Percentiles rank a stretch among this genome's conserved stretches.
phyloP scores from a whole-genome alignment of 1,140 invertebrate species.

The Amyelois transitella region DNA sequence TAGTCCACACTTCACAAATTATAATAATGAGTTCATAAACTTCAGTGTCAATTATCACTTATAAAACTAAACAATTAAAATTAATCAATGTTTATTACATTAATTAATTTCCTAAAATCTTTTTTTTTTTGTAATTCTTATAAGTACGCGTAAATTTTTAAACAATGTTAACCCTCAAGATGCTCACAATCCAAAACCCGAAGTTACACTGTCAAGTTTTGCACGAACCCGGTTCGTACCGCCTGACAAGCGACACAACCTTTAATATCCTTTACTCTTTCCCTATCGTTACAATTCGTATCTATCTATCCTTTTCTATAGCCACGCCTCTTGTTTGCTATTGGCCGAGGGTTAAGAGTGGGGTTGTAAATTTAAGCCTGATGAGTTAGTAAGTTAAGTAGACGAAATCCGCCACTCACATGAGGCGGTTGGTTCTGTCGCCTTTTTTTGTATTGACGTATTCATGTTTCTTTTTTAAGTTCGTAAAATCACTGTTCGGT shows the following conservation, averaged over 20 bases:
- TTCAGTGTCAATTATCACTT: background rate
- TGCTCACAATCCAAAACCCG: background rate
- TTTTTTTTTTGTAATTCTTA: no score
- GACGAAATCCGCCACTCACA: slow-evolving; percentile 1
- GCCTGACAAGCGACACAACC: slow-evolving; percentile 1
- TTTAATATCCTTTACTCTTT: slow-evolving; percentile 6
- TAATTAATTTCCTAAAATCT: no score
- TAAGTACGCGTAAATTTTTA: background rate
- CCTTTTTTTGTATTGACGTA: background rate
- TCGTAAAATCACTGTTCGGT: background rate
- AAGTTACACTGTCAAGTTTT: slow-evolving; percentile 5
- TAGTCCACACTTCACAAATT: slow-evolving; percentile 1
- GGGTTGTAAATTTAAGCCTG: slow-evolving; percentile 2
- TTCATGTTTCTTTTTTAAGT: background rate
- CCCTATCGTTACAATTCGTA: background rate
- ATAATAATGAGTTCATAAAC: background rate
- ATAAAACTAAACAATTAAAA: background rate
- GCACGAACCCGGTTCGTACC: slow-evolving; percentile 3
- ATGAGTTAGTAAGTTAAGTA: slow-evolving; percentile 4
- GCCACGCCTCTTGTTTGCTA: slow-evolving; percentile 9
- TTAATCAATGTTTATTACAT: no score
- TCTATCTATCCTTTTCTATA: slow-evolving; percentile 3
- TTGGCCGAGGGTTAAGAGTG: slow-evolving; percentile 5
- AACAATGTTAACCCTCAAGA: background rate
- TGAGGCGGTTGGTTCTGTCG: background rate